Base-by-base conservation (phyloP, 1,140 invertebrate genomes). In the Zophobas atratus region DNA sequence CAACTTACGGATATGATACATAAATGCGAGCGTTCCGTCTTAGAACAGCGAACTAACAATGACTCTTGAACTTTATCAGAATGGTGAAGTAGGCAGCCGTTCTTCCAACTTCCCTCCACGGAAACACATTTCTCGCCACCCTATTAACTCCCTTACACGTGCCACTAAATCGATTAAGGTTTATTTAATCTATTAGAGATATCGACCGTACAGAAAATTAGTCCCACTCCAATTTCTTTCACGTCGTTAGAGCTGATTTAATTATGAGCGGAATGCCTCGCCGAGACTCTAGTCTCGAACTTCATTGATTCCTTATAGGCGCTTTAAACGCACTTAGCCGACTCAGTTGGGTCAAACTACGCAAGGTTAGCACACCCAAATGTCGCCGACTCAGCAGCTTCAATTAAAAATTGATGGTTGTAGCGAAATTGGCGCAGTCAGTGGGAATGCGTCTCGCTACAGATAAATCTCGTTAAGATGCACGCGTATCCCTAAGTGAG, bases 81-180 rank as follows among this genome's bases (percentile, higher is more conserved):
- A 51, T 51, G 67, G n/a, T 32, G 48, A 55, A 46, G 76, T 32
- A 41, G 49, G 48, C 51, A 46, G 67, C 6, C 55, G 41, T 38
- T 56, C 41, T 48, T 77, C 57, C 32, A 46, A 53, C 55, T 71
- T 56, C 60, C 53, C 55, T 48, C 67, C 34, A 70, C 76, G 76
- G 76, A 77, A 77, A 77, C 76, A 77, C 76, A 77, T 77, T 77
- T 77, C 76, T 77, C 76, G 70, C 70, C 76, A 77, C 76, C 71
- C 76, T 77, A 77, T 77, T 77, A 77, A 77, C 76, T 77, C 76
- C 48, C 76, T 72, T 77, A 71, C 76, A 56, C 76, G 63, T 77
- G 56, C 67, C 46, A 63, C 67, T 77, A 77, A 77, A 77, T 77
- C 76, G 76, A 77, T 55, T 77, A 77, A 72, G 55, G 67, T 77